These are phyloP conservation scores for Rotaria sp. DNA, from an alignment of 2,888 invertebrate genomes.

Conservation along the genomic window DNA sequence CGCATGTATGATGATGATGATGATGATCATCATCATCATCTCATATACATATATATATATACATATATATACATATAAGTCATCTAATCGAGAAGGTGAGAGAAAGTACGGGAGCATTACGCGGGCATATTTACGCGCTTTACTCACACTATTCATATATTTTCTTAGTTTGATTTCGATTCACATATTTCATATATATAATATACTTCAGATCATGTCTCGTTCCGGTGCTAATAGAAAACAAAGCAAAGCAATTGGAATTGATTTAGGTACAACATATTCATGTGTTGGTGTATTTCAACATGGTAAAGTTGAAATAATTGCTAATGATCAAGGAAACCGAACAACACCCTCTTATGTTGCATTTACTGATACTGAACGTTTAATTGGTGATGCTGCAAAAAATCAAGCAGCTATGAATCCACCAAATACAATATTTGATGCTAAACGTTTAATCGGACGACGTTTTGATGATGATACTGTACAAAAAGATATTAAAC, in stretches of 20 bases:
- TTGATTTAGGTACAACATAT: constrained; percentile 53
- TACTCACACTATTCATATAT: background rate
- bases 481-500: constrained; percentile 49
- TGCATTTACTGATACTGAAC: constrained; percentile 63
- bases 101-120: background rate
- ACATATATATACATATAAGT: background rate
- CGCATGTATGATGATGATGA: background rate
- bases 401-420: constrained; percentile 63
- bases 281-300: constrained; percentile 56
- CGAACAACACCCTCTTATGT: constrained; percentile 69
- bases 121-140: background rate
- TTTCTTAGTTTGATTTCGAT: background rate
- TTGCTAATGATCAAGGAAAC: constrained; percentile 63
- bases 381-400: constrained; percentile 57
- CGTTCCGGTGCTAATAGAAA: background rate
- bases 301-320: constrained; percentile 59
- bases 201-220: background rate
- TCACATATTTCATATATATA: background rate
- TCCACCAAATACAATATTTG: constrained; percentile 60
- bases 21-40: background rate
- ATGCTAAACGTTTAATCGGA: constrained; percentile 51
- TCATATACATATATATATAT: too few relatives aligned
- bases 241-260: constrained; percentile 46
- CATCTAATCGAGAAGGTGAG: background rate
- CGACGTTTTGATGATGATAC: constrained; percentile 47